These are phyloP conservation scores for Aporrectodea caliginosa DNA, from an alignment of 1,140 invertebrate genomes.

Conservation along the genomic window DNA sequence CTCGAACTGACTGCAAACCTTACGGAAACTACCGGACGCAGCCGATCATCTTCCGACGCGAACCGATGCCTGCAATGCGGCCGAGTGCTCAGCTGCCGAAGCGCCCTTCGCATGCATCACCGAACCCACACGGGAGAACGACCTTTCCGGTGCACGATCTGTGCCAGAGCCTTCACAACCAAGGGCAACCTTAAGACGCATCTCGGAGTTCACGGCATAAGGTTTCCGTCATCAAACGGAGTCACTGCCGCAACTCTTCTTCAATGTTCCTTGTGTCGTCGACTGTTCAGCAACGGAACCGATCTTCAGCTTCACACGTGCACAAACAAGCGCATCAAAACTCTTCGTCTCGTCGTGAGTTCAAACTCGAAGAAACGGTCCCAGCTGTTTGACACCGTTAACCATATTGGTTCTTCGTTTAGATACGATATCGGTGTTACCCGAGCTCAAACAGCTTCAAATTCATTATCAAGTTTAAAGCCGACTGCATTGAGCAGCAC, in stretches of 20 bases:
- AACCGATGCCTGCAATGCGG: conserved; percentile 97
- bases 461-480: background rate
- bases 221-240: conserved; percentile 55
- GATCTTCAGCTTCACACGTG: conserved; percentile 89
- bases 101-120: conserved; percentile 93
- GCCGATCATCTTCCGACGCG: conserved; percentile 90
- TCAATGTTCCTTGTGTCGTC: conserved; percentile 96
- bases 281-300: conserved; percentile 89
- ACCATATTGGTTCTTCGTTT: too few species aligned
- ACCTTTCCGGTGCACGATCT: conserved; percentile 83
- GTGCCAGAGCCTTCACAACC: conserved; percentile 82
- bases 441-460: background rate
- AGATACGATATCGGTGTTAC: background rate
- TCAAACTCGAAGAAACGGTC: background rate
- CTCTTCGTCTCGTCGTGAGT: background rate
- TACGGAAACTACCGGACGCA: conserved; percentile 88
- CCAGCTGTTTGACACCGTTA: too few species aligned
- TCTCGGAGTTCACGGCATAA: conserved; percentile 95
- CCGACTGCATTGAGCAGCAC: background rate
- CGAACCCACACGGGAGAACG: conserved; percentile 96
- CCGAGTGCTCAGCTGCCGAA: conserved; percentile 92
- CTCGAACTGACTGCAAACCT: background rate
- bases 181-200: conserved; percentile 98
- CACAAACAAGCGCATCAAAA: conserved; percentile 79
- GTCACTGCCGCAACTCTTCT: conserved; percentile 71